Evolutionary conservation across 2,113 vertebrate genomes (phyloP).

Genomic region (Nansenia antarctica): DNA sequence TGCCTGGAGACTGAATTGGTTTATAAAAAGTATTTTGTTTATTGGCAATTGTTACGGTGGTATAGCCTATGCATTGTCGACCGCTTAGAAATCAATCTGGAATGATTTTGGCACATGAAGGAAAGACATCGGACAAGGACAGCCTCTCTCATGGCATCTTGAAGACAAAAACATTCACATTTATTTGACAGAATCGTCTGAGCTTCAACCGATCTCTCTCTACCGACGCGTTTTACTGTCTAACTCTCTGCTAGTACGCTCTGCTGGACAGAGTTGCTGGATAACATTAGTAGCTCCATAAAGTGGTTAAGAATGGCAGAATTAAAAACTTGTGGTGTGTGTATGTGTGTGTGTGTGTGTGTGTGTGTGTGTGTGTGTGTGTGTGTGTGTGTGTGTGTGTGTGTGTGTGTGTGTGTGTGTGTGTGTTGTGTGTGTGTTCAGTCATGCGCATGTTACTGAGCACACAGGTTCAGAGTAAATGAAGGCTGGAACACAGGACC

Average conservation of each 20-base stretch:
- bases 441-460: no score
- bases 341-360: not conserved
- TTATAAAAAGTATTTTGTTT: not conserved
- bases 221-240: not conserved
- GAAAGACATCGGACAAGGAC: no score
- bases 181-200: no score
- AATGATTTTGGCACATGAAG: not conserved
- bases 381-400: not conserved
- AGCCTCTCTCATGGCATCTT: no score
- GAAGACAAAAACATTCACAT: not conserved
- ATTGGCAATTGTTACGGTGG: not conserved
- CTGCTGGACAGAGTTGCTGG: no score
- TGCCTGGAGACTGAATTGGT: not conserved
- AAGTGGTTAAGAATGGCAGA: not conserved
- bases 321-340: no score
- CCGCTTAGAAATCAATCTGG: not conserved
- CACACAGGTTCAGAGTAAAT: no score
- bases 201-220: no score
- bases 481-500: no score
- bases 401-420: no score
- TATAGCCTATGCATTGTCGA: no score
- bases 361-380: not conserved
- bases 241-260: not conserved
- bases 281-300: not conserved
- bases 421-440: no score